Evolutionary conservation across 2,113 vertebrate genomes (phyloP), one percentile per base, ranked within the genome.

Genomic region (Nannospalax galili): DNA sequence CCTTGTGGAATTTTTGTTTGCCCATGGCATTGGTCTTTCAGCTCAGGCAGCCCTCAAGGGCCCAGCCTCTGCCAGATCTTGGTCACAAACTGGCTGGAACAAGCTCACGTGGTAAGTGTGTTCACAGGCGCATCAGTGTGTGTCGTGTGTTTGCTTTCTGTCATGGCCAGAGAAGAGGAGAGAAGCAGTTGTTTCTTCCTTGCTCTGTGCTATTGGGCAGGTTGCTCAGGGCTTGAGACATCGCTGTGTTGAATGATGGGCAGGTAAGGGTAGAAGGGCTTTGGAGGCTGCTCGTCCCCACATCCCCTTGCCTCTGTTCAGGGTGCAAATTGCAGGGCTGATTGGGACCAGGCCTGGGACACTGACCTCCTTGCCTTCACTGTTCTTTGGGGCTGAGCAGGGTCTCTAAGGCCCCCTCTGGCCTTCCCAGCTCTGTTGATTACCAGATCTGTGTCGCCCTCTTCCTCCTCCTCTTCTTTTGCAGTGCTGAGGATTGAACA

Each of bases 1-100:
- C 74, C 37, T 1, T 4, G 20, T 58, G 74, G 86, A 45, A 35
- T 37, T 17, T 2, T 3, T 1, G 26, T 60, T 67, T 88, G 95
- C 91, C 45, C 96, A 98, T 98, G 97, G 97, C 97, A 12, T 52
- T 97, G 91, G 84, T 40, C 1, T 52, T 86, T 20, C 91, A 28
- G 10, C 9, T 65, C 0, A 56, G 96, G 89, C 94, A 81, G 95
- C 91, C 97, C 35, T 0, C 5, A 0, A 32, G 87, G 96, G 96
- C 91, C 48, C 91, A 30, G 72, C n/a, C 89, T 22, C 42, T 69
- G 70, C 74, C 91, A 7, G 91, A 70, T 45, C 92, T n/a, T 19
- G 35, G 80, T 85, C 73, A 45, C 90, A 24, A 70, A 52, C 87
- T 45, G 17, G 4, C 48, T 67, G 52, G 1, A 86, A 90, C 93